Evolutionary conservation across 2,888 invertebrate genomes (phyloP).

Genomic region (Apotomis turbidana): DNA sequence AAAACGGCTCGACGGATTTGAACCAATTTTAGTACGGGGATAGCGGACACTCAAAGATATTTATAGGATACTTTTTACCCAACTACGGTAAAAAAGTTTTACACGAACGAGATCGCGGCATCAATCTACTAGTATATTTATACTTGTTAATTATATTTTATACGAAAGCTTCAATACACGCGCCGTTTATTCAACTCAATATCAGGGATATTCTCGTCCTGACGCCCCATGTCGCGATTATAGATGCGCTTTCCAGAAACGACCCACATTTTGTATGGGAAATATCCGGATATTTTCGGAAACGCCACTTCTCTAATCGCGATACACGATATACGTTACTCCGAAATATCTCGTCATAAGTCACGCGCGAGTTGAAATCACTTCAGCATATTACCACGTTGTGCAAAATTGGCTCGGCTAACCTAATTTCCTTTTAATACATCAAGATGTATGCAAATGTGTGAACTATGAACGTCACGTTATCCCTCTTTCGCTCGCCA

Average conservation of each 20-base stretch:
- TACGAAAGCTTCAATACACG: constrained; percentile 9
- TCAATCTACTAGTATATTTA: background rate
- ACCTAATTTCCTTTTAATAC: constrained; percentile 56
- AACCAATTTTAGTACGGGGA: too few relatives aligned
- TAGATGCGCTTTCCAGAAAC: too few relatives aligned
- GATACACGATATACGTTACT: background rate
- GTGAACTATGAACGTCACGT: constrained; percentile 36
- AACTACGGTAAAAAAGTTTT: too few relatives aligned
- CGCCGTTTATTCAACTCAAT: constrained; percentile 12
- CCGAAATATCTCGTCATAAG: constrained; percentile 28
- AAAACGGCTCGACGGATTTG: too few relatives aligned
- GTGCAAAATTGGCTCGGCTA: constrained; percentile 45
- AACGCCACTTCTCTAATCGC: background rate
- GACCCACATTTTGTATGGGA: too few relatives aligned
- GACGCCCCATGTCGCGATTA: constrained; percentile 4
- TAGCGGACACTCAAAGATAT: too few relatives aligned
- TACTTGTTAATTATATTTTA: constrained; percentile 4
- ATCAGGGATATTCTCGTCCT: constrained; percentile 6
- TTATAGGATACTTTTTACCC: too few relatives aligned
- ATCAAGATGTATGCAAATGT: constrained; percentile 45
- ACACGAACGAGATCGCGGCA: too few relatives aligned
- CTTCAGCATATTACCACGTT: constrained; percentile 40
- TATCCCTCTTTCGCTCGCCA: constrained; percentile 25
- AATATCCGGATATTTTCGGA: too few relatives aligned
- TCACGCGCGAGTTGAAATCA: constrained; percentile 39